Base-by-base conservation (phyloP, 2,888 invertebrate genomes). In the Deilephila porcellus region DNA sequence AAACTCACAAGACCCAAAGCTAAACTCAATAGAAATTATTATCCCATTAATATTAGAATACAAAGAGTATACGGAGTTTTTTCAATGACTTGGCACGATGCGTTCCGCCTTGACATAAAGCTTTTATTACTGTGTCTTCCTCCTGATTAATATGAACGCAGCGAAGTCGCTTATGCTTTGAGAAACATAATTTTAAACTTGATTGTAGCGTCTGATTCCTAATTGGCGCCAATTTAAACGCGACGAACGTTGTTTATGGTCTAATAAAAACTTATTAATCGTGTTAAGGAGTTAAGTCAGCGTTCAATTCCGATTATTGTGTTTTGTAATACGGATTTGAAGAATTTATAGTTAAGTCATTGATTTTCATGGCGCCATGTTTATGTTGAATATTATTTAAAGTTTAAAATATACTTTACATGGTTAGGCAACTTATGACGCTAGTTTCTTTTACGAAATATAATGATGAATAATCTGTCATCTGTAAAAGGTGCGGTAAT, bases 211-310 rank as follows among this genome's bases (percentile, higher is more conserved):
- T 67, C 67, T 14, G 52, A 67, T 67, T 52, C 67, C 52, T 67
- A 67, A 67, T 67, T 52, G 67, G 45, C 67, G 52, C 67, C 67
- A 67, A 67, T 67, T 67, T 52, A 67, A 63, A 63, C 34, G 67
- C 52, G 25, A 53, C 52, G 53, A 29, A 32, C n/a, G 62, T 63
- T 63, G 71, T 60, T 71, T 45, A 60, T 63, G 63, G 11, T 20
- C 17, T 52, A 45, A 67, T 67, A 67, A 67, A 67, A 19, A 64
- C 20, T 37, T 64, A 64, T 64, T 64, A 37, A 37, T 64, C 37
- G 37, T 4, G 19, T 64, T 19, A 20, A 45, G 20, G 17, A 67
- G 52, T 25, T 45, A 67, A 67, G 14, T 45, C 17, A 17, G 45
- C 56, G 56, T 56, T 25, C 17, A 52, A 45, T 20, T 20, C 20